Conservation (phyloP, 2,113 vertebrate genomes). For the Carettochelys insculpta region DNA sequence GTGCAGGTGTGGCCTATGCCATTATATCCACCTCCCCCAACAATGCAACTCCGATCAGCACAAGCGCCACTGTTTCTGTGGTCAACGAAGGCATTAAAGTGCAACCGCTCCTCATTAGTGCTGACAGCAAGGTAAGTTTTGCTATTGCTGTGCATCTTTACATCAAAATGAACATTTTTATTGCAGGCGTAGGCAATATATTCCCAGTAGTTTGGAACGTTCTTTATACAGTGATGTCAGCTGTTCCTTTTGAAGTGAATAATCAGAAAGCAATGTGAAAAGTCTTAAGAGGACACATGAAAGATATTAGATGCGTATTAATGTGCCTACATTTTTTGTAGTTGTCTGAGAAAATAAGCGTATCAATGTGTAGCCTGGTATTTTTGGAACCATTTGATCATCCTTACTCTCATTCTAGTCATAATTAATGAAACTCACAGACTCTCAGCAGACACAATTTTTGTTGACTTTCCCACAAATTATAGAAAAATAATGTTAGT, state of each 20-base stretch:
- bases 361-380: background rate
- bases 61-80: slow-evolving; percentile 76
- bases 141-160: background rate
- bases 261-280: background rate
- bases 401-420: background rate
- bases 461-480: slow-evolving; percentile 1
- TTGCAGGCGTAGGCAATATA: background rate
- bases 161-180: background rate
- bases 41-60: slow-evolving; percentile 70
- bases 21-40: slow-evolving; percentile 90
- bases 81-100: slow-evolving; percentile 89
- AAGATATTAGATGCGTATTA: background rate
- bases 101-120: slow-evolving; percentile 86
- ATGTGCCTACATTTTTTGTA: background rate
- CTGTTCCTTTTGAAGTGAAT: background rate
- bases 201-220: background rate
- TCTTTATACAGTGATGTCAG: background rate
- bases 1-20: slow-evolving; percentile 92
- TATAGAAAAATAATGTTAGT: background rate
- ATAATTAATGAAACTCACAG: background rate
- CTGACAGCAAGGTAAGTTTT: slow-evolving; percentile 85
- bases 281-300: background rate
- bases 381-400: background rate
- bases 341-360: background rate
- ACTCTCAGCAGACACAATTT: background rate